These are phyloP conservation scores for Lepilemur septentrionalis DNA, from an alignment of 2,797 vertebrate species.

Conservation along the genomic window DNA sequence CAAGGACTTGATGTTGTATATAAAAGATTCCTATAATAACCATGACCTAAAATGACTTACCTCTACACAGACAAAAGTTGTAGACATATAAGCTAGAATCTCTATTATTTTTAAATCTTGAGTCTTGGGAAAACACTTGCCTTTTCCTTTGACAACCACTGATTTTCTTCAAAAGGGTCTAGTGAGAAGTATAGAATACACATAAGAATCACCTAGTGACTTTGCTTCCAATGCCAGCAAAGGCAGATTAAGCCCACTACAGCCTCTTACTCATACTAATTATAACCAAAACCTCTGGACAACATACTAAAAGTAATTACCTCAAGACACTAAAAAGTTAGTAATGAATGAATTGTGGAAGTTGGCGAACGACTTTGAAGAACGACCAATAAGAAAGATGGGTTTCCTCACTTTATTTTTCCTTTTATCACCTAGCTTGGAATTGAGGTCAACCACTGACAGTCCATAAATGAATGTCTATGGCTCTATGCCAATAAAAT, in stretches of 20 bases:
- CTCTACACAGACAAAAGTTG: background rate
- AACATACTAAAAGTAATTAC: background rate
- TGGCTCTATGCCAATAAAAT: background rate
- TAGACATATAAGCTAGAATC: background rate
- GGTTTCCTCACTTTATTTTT: background rate
- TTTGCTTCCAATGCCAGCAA: background rate
- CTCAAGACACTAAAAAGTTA: background rate
- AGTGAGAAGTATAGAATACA: background rate
- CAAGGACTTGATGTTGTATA: background rate
- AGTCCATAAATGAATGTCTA: background rate
- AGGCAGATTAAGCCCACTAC: background rate
- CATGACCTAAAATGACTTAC: conserved; percentile 6
- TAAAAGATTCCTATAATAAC: background rate
- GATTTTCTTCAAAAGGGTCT: background rate
- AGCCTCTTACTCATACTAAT: background rate
- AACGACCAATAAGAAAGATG: background rate
- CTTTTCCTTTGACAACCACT: background rate
- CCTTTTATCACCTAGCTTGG: background rate
- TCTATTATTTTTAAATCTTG: background rate
- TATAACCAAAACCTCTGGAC: background rate
- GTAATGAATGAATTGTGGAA: background rate
- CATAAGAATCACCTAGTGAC: background rate
- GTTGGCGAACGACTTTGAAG: background rate
- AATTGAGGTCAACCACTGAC: background rate
- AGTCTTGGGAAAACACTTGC: background rate